Percentiles rank a stretch among this genome's conserved stretches.
phyloP scores from a whole-genome alignment of 2,888 invertebrate genomes.

The Leucania comma region DNA sequence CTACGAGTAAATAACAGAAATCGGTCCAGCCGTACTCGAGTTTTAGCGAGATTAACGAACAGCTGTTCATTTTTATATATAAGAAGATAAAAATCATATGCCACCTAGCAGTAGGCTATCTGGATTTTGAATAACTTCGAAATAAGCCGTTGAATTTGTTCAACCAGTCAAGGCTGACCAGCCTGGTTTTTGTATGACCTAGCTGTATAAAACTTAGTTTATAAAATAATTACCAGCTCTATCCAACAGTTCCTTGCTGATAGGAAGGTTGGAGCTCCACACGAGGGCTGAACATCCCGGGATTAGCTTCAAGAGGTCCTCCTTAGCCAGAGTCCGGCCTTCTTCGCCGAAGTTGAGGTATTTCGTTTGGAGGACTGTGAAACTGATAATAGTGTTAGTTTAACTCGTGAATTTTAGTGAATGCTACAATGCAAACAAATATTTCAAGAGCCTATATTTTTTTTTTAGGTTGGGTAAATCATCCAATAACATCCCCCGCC shows the following conservation, averaged over 20 bases:
- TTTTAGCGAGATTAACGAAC: no score
- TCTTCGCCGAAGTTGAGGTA: conserved; percentile 81
- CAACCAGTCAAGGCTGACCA: not conserved
- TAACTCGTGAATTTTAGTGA: not conserved
- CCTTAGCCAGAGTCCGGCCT: conserved; percentile 79
- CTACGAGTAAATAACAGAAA: no score
- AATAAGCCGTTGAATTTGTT: not conserved
- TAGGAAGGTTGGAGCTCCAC: conserved; percentile 84
- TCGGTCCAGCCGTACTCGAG: no score
- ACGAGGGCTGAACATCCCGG: conserved; percentile 92
- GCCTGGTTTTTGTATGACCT: not conserved
- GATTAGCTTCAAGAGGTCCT: conserved; percentile 90
- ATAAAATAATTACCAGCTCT: conserved; percentile 89
- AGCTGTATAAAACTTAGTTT: not conserved
- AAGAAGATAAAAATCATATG: not conserved
- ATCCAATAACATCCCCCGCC: no score
- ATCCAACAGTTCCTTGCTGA: conserved; percentile 91
- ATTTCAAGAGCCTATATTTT: no score
- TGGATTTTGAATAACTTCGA: not conserved
- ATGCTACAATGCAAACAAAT: no score
- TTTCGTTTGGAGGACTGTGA: conserved; percentile 82
- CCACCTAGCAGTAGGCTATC: not conserved
- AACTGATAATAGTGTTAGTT: conserved; percentile 70
- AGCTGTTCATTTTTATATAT: no score
- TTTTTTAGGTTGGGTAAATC: no score